Evolutionary conservation across 2,113 vertebrate species (phyloP).

Genomic region (Gallinago paraguaiae): DNA sequence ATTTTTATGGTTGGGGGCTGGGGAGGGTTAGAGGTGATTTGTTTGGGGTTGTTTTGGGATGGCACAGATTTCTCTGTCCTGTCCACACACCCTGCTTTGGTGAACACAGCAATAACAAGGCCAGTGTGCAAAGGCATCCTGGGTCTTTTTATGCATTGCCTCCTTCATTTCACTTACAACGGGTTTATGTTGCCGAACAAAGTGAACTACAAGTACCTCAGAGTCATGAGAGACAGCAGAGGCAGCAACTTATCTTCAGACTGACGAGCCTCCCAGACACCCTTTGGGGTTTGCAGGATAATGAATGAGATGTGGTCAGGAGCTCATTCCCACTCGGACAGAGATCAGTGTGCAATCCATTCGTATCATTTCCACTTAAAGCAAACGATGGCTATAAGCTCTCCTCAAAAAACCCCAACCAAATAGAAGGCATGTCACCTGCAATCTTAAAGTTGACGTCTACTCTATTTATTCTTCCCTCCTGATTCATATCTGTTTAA

Average conservation of each 20-base stretch:
- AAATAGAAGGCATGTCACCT: not conserved
- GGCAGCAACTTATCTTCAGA: not conserved
- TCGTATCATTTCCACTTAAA: not conserved
- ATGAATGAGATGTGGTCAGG: not conserved
- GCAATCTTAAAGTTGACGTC: not conserved
- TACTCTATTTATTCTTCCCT: not conserved
- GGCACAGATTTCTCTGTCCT: not conserved
- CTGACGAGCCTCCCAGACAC: not conserved
- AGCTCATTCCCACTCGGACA: not conserved
- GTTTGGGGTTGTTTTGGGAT: not conserved
- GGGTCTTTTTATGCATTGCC: not conserved
- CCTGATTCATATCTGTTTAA: conserved; percentile 42
- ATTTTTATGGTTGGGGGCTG: not conserved
- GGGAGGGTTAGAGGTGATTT: not conserved
- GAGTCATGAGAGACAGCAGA: not conserved
- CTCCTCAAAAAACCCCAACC: not conserved
- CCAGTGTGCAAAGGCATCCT: not conserved
- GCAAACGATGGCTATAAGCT: not conserved
- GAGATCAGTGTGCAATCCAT: not conserved
- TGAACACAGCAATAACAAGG: not conserved
- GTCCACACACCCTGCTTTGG: not conserved
- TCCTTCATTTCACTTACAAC: not conserved
- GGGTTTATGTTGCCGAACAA: not conserved
- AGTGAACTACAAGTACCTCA: not conserved
- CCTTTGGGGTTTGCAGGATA: not conserved